Evolutionary conservation across 2,888 invertebrate genomes (phyloP).

Genomic region (Rhimphoctona megacephalus): DNA sequence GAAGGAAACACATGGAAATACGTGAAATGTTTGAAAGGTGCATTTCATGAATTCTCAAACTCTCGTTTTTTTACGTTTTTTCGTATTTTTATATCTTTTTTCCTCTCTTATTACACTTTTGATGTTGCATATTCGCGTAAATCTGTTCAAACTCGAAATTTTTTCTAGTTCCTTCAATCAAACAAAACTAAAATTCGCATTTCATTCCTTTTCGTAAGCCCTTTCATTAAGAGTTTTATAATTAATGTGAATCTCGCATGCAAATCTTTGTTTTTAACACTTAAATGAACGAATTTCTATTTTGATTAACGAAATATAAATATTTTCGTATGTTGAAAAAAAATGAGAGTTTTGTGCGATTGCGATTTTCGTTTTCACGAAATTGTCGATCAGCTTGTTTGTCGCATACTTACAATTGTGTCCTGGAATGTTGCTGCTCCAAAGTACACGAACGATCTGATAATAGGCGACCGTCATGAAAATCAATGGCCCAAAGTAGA

Average conservation of each 20-base stretch:
- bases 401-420: constrained; percentile 84
- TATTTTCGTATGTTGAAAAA: too few species aligned
- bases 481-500: constrained; percentile 92
- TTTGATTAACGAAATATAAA: not conserved
- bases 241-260: not conserved
- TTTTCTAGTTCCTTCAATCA: not conserved
- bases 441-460: constrained; percentile 93
- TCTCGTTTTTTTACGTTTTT: not conserved
- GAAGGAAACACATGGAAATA: too few species aligned
- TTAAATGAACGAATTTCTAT: too few species aligned
- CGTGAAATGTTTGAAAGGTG: constrained; percentile 33
- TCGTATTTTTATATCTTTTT: constrained; percentile 2
- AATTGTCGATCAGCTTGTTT: not conserved
- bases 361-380: too few species aligned
- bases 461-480: constrained; percentile 95
- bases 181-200: not conserved
- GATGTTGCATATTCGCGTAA: not conserved
- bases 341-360: too few species aligned
- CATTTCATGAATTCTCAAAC: constrained; percentile 29
- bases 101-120: not conserved
- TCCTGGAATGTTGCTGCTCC: constrained; percentile 92
- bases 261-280: not conserved
- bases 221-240: not conserved
- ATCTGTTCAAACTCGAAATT: not conserved
- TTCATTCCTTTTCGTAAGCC: not conserved